phyloP scores from a whole-genome alignment of 2,797 vertebrate species.

The Peromyscus attwateri region DNA sequence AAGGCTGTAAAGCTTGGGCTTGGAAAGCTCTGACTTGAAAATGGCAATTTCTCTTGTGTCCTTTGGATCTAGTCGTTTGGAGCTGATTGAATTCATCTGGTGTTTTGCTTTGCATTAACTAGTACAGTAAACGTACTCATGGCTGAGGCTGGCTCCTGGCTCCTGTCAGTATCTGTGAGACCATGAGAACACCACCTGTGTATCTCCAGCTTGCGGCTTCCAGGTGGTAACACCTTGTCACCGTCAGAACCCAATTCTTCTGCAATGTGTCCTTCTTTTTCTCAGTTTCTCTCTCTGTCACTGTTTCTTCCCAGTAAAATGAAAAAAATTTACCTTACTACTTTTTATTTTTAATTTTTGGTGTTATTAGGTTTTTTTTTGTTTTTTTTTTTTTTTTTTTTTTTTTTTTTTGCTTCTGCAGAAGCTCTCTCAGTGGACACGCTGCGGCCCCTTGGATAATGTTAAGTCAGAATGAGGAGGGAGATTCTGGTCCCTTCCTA shows the following conservation, averaged over 20 bases:
- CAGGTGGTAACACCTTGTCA: neutral
- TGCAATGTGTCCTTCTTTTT: neutral
- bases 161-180: neutral
- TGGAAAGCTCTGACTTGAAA: neutral
- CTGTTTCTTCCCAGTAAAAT: neutral
- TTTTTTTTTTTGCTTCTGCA: neutral
- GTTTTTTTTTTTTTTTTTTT: too few relatives aligned
- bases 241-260: neutral
- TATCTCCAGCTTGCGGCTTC: neutral
- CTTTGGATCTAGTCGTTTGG: neutral
- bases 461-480: neutral
- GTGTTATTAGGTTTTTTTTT: neutral
- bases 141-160: neutral
- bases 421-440: neutral
- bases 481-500: neutral
- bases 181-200: neutral
- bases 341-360: neutral
- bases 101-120: neutral
- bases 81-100: conserved; percentile 23
- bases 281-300: neutral
- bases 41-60: neutral
- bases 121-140: neutral
- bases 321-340: neutral
- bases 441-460: neutral
- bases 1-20: neutral